Evolutionary conservation across 2,888 invertebrate genomes (phyloP), one percentile per base, ranked within the genome.

Genomic region (Pammene aurita): DNA sequence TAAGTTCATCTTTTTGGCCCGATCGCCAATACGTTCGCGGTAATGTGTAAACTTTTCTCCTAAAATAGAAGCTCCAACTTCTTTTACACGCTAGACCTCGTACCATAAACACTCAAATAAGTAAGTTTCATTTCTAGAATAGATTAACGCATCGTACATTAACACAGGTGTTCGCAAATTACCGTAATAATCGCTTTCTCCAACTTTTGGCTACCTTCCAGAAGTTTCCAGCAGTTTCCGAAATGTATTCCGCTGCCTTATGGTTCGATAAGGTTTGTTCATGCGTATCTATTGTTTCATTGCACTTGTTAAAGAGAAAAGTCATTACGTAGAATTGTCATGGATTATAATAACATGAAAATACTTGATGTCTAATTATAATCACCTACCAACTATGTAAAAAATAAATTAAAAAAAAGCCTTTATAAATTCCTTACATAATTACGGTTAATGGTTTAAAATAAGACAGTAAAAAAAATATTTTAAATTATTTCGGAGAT

Each of bases 171-270:
- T 16, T 4, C 70, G 74, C 54, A 42, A 57, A 57, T 64, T 64
- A 35, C 60, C 74, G n/a, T 68, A 73, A 10, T 73, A 72, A 65
- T 66, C 72, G 44, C 72, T 42, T 42, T 34, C 54, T n/a, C 9
- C n/a, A 54, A 54, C 34, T 54, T 56, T 57, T 13, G 11, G 13
- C 41, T 38, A 42, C 18, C 6, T 18, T 42, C 57, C 41, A 41
- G 16, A 41, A 56, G 56, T 56, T 41, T 41, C 41, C 18, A 26
- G 5, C 26, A 42, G 57, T 26, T 57, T 18, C 11, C 42, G 41
- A 11, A 9, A 56, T 41, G 18, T 56, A 42, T 54, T 34, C 54
- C 5, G 34, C 34, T 34, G 18, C 18, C 26, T 42, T n/a, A 42
- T 42, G 18, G 26, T 7, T 7, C 41, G 56, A 18, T 57, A 11